Conservation (phyloP, 2,888 invertebrate genomes). For the Drosophila anomalata region DNA sequence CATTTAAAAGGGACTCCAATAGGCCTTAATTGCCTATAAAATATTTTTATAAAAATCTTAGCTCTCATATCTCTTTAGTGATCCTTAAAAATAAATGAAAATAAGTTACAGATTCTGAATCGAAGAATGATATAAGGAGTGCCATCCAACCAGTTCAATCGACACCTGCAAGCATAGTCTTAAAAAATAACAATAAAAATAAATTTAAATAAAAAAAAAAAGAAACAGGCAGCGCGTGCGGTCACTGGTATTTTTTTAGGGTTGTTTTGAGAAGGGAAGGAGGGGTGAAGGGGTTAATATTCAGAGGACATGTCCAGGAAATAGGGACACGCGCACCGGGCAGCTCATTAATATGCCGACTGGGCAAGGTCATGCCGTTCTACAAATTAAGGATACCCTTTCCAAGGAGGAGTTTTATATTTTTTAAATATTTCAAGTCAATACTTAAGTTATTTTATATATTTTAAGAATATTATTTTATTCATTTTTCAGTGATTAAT, state of each 20-base stretch:
- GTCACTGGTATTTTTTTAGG: constrained; percentile 34
- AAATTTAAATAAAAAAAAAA: not conserved
- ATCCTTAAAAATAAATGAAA: not conserved
- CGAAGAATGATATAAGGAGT: constrained; percentile 60
- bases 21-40: not conserved
- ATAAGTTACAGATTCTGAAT: not conserved
- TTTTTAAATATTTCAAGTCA: too few species aligned
- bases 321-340: constrained; percentile 62
- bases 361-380: constrained; percentile 61
- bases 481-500: too few species aligned
- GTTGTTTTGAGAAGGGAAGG: not conserved
- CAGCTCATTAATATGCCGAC: constrained; percentile 68
- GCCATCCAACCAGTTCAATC: constrained; percentile 71
- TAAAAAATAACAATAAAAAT: constrained; percentile 35
- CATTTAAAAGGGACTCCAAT: too few species aligned
- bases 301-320: constrained; percentile 37
- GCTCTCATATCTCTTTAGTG: not conserved
- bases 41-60: not conserved
- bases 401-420: not conserved
- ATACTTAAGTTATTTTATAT: too few species aligned
- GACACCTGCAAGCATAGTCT: constrained; percentile 68
- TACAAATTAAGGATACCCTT: constrained; percentile 48
- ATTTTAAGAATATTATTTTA: too few species aligned
- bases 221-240: constrained; percentile 58
- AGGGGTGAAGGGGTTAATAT: not conserved